Base-by-base conservation (phyloP, 2,113 vertebrate genomes). In the Platysteira castanea region DNA sequence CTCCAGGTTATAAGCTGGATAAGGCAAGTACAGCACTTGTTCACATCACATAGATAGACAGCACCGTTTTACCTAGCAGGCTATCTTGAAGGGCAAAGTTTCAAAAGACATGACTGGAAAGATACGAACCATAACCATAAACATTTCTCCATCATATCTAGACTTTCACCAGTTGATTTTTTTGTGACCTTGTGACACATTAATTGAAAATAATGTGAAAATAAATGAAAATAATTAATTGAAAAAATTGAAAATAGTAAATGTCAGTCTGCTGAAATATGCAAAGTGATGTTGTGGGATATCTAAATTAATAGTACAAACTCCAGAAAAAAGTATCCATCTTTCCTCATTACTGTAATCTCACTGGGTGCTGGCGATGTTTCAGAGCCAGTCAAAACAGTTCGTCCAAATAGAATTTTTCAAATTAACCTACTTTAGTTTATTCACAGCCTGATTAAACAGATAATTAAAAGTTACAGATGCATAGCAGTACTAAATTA, bases 391-490 rank as follows among this genome's bases (percentile, higher is more conserved):
- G 87, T 93, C 73, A 93, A 96, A 97, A 97, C 78, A 93, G 84
- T 97, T 97, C 13, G 11, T 96, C 22, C 80, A 94, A 97, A 75
- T 64, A 97, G 64, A 79, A 96, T 96, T 97, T 95, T 71, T 92
- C 71, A 97, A 98, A 96, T 96, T 97, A 97, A 97, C 93, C 84
- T 94, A 96, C 94, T 97, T 97, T 92, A 89, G 78, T 96, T 97
- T 97, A 95, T 97, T 96, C 95, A 95, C 78, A 95, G 89, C 44
- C 96, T 97, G 96, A 98, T 97, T 97, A 97, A 97, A 97, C 44
- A 97, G 91, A 97, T 97, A 97, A 98, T 97, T 98, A 97, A 98
- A 98, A 97, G 77, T 95, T 96, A 93, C 87, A 97, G 95, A 90
- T 91, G 89, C 87, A 97, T 84, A 95, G 83, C 78, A 54, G 24